phyloP scores from a whole-genome alignment of 1,140 invertebrate species.

The Lepeophtheirus salmonis region DNA sequence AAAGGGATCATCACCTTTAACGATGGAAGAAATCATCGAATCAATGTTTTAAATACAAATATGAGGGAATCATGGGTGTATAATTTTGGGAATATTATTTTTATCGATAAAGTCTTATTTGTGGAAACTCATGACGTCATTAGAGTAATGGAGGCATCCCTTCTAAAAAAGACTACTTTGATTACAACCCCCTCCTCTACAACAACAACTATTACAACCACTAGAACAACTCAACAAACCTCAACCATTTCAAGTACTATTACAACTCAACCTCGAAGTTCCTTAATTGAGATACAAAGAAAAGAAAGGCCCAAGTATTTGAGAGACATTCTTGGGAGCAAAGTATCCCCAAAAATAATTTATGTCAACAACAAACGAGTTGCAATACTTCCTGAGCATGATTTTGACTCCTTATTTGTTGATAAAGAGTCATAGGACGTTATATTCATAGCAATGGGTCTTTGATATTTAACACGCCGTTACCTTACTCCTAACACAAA shows the following conservation, averaged over 20 bases:
- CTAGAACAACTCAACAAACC: background rate
- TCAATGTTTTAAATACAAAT: background rate
- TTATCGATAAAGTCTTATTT: slow-evolving; percentile 4
- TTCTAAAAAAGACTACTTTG: background rate
- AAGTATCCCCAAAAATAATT: background rate
- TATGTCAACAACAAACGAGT: background rate
- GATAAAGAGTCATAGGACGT: too few species aligned
- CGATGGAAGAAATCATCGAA: background rate
- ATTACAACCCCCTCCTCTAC: background rate
- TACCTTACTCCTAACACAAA: too few species aligned
- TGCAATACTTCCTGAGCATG: background rate
- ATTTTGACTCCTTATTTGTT: background rate
- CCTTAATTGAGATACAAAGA: background rate
- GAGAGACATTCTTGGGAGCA: background rate
- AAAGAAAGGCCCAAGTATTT: background rate
- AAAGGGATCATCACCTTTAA: background rate
- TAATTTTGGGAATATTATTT: slow-evolving; percentile 3
- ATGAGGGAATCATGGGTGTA: background rate
- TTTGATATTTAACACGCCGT: too few species aligned
- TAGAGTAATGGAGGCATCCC: background rate
- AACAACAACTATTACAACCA: background rate
- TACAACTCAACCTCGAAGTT: background rate
- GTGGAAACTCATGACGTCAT: slow-evolving; percentile 1
- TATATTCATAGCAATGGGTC: too few species aligned
- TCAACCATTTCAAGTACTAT: too few species aligned